A percentile compares a stretch with the other conserved stretches of the same genome.
phyloP scores from a whole-genome alignment of 2,888 invertebrate species.

The Nymphalis polychloros region DNA sequence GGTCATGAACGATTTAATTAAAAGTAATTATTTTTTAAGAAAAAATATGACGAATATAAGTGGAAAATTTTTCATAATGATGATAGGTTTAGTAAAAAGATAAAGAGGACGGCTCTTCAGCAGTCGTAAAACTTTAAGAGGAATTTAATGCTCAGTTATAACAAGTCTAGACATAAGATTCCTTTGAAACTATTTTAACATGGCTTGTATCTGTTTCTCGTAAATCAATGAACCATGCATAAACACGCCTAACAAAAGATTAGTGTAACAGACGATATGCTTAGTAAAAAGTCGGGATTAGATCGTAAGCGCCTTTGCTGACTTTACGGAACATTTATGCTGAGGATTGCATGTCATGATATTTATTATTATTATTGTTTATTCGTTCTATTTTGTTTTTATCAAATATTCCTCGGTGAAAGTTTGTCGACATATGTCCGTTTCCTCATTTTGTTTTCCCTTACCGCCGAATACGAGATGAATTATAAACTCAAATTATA shows the following conservation, averaged over 20 bases:
- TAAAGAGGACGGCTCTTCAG: no score
- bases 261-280: constrained; percentile 4
- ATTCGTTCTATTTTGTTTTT: no score
- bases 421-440: no score
- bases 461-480: no score
- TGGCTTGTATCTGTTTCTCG: constrained; percentile 8
- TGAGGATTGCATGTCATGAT: not conserved
- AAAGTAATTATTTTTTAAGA: not conserved
- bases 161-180: not conserved
- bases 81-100: no score
- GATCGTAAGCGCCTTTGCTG: constrained; percentile 1
- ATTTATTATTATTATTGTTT: not conserved
- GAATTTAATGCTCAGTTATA: not conserved
- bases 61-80: no score
- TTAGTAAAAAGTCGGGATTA: constrained; percentile 6
- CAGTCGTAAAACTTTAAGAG: no score
- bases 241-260: constrained; percentile 17
- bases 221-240: constrained; percentile 9
- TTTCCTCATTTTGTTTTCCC: no score
- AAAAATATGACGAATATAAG: not conserved
- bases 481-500: no score
- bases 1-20: not conserved
- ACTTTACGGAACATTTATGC: not conserved
- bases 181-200: constrained; percentile 2
- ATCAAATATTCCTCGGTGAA: no score